Percentiles rank a stretch among this genome's conserved stretches.
phyloP scores from a whole-genome alignment of 1,140 invertebrate genomes.

The Scaptomyza hsui region DNA sequence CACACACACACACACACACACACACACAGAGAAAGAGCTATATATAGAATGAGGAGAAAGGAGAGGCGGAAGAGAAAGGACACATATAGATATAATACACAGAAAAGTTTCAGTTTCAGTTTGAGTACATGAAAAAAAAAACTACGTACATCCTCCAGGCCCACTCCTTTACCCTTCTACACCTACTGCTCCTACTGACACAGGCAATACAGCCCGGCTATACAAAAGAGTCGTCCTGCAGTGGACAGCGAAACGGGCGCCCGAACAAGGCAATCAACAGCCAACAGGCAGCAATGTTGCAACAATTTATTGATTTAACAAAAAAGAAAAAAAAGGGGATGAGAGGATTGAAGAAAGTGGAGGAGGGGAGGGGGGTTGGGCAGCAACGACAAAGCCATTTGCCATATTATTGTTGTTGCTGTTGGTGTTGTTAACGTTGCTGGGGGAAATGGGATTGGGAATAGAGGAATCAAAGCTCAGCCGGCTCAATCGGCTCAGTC shows the following conservation, averaged over 20 bases:
- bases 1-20: constrained; percentile 7
- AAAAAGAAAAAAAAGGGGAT: constrained; percentile 30
- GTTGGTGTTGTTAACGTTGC: constrained; percentile 35
- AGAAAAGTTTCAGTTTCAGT: constrained; percentile 62
- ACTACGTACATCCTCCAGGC: constrained; percentile 41
- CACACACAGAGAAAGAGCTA: neutral
- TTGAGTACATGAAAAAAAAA: constrained; percentile 55
- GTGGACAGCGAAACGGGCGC: constrained; percentile 18
- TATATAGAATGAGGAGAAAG: neutral
- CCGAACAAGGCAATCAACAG: constrained; percentile 57
- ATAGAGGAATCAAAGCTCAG: constrained; percentile 46
- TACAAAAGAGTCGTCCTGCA: constrained; percentile 33
- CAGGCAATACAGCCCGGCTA: neutral
- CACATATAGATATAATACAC: constrained; percentile 11
- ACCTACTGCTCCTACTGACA: neutral
- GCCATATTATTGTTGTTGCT: constrained; percentile 29
- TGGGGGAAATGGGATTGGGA: constrained; percentile 42
- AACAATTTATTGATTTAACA: constrained; percentile 71
- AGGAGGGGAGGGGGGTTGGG: neutral
- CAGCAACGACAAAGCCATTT: constrained; percentile 46
- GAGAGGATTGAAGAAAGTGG: too few relatives aligned
- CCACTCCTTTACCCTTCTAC: neutral
- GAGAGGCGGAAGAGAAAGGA: neutral
- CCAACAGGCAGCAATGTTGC: constrained; percentile 46
- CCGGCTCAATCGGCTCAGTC: constrained; percentile 51